Conservation (phyloP, 2,113 vertebrate genomes). For the Eptatretus burgeri region DNA sequence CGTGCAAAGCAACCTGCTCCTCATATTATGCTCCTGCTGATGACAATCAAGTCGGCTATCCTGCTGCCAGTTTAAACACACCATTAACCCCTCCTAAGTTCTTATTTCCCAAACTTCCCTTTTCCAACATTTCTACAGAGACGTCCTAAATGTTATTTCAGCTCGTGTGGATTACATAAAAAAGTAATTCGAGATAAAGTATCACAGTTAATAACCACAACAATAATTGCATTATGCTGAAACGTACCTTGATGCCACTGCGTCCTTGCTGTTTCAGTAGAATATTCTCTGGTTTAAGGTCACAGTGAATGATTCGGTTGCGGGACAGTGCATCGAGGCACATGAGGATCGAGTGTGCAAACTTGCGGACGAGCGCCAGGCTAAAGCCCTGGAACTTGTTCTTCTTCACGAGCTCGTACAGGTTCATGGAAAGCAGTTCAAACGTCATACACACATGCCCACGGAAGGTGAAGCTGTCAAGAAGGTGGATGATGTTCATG, state of each 20-base stretch:
- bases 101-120: too few species aligned
- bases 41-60: too few species aligned
- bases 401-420: constrained; percentile 91
- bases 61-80: too few species aligned
- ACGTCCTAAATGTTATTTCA: too few species aligned
- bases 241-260: constrained; percentile 50
- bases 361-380: constrained; percentile 67
- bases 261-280: constrained; percentile 81
- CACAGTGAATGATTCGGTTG: constrained; percentile 88
- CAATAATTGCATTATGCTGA: not conserved
- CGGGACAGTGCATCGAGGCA: constrained; percentile 56
- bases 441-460: constrained; percentile 98
- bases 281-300: constrained; percentile 94
- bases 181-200: too few species aligned
- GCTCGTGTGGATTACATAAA: too few species aligned
- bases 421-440: constrained; percentile 76
- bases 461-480: constrained; percentile 88
- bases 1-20: too few species aligned
- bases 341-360: constrained; percentile 80
- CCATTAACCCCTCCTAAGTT: too few species aligned
- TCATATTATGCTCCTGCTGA: too few species aligned
- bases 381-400: constrained; percentile 98
- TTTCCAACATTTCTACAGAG: too few species aligned
- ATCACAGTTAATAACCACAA: too few species aligned
- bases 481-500: constrained; percentile 91